Conservation (phyloP, 2,113 vertebrate species). For the Circaetus gallicus region DNA sequence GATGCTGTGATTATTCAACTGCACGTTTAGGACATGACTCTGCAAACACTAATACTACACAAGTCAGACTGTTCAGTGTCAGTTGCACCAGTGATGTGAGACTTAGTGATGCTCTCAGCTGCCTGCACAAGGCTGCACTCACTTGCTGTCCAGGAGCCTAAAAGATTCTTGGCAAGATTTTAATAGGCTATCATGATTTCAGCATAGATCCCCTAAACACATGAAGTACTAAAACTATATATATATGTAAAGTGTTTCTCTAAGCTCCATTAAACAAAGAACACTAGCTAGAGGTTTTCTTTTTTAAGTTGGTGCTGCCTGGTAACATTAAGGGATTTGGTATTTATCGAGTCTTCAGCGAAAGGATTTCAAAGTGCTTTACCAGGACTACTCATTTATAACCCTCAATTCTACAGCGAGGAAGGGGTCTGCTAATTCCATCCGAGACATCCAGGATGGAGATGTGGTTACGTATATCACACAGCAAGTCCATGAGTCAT, state of each 20-base stretch:
- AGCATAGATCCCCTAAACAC: background rate
- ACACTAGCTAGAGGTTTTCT: background rate
- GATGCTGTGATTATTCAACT: background rate
- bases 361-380: background rate
- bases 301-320: background rate
- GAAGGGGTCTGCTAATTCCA: background rate
- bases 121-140: background rate
- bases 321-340: background rate
- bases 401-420: background rate
- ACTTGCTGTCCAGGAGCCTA: background rate
- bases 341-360: background rate
- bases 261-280: background rate
- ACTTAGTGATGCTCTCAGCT: background rate
- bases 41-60: background rate
- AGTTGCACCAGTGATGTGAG: background rate
- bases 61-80: background rate
- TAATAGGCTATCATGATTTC: background rate
- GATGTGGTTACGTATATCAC: background rate
- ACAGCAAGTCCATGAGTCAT: background rate
- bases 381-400: background rate
- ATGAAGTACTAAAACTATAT: background rate
- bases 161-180: background rate
- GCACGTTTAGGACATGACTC: background rate
- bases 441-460: background rate
- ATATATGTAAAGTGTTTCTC: background rate